Evolutionary conservation across 2,888 invertebrate species (phyloP), one percentile per base, ranked within the genome.

Genomic region (Pristionchus mayeri): DNA sequence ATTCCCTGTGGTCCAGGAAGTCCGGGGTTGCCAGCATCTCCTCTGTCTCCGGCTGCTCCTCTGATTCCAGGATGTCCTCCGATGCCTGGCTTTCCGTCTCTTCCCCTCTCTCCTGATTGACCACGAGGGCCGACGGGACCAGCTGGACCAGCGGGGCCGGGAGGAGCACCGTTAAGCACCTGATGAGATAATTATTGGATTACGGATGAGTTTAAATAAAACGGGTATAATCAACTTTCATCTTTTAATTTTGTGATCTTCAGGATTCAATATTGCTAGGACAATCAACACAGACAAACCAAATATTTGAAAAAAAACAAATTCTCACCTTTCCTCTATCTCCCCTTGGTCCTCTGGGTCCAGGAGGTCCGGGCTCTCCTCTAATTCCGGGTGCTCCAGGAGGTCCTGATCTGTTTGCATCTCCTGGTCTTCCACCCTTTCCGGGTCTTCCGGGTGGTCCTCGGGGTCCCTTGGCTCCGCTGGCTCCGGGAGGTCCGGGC

Each of bases 351-450:
- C 90, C 90, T 84, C 89, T 87, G 13, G 89, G 90, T 85, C 90
- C 90, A 11, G 88, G 87, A 2, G 89, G 84, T 88, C 89, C 91
- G 21, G 90, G 91, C 78, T 88, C 89, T 54, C 89, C 90, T 44
- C 90, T 86, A 60, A 91, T 87, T 84, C 91, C 91, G 3, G 90
- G 90, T 3, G 91, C 90, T 78, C 91, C 92, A 63, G 92, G 92
- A 1, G 92, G 92, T 34, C 92, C 92, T 24, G 90, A 88, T 76
- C 92, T 85, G 84, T 91, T 92, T 84, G 91, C 87, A 52, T 92
- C 92, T 75, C 92, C 92, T 3, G 71, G 21, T 50, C 88, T 83
- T 18, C 89, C 89, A 1, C 86, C 48, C 78, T 87, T 88, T 0
- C 90, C 89, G 13, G 87, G 86, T 16, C 80, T 80, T 40, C 90